Base-by-base conservation (phyloP, 1,140 invertebrate species). In the Pseudomyrmex pallidus region DNA sequence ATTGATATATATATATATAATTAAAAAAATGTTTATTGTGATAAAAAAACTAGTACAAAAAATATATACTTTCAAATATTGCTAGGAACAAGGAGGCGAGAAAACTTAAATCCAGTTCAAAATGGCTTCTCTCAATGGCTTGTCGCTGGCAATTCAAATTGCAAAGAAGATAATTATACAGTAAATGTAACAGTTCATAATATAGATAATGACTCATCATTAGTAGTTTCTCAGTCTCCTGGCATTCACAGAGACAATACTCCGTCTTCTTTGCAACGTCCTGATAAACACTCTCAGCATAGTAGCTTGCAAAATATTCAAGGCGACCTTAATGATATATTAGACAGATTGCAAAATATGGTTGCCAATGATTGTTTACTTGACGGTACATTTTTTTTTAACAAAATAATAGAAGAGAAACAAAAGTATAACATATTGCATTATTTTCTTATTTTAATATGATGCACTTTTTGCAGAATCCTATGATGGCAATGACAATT, bases 261-360 rank as follows among this genome's bases (percentile, higher is more conserved):
- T 52, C 90, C 93, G 10, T 93, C 93, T 68, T 93, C 93, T 52
- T 84, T 94, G 74, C 92, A 94, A 59, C 88, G 90, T 22, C 90
- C 91, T 57, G 93, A 93, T 78, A 94, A 94, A 67, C 91, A 93
- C 83, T 94, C 93, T 63, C 93, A 93, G 67, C 92, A 94, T 44
- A 94, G 93, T 83, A 94, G 94, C 68, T 87, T 95, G 52, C 93
- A 95, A 89, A 94, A 95, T 90, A 93, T 95, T 87, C 94, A 95
- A 90, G 93, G 93, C 22, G 95, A 95, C 90, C 87, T 95, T 15
- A 95, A 95, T 86, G 94, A 94, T 84, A 95, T 95, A 83, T 89
- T 95, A 68, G 94, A 94, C 80, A 94, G 94, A 87, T 89, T 95
- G 61, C 94, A 95, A 90, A 94, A 95, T 90, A 94, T 95, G 93